Evolutionary conservation across 1,140 invertebrate genomes (phyloP).

Genomic region (Aphelinus atriplicis): DNA sequence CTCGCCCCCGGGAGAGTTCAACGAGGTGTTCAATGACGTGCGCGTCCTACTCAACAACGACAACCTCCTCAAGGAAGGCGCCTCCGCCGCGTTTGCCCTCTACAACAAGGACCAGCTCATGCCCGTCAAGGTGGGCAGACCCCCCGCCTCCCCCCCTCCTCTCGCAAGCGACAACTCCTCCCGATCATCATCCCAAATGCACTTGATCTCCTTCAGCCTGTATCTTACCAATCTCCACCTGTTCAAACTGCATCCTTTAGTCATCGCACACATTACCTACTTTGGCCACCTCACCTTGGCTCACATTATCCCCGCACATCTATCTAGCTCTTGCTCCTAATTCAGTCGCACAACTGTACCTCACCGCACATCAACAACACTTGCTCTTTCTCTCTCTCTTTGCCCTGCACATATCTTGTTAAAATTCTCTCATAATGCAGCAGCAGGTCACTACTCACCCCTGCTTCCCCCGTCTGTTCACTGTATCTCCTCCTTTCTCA

Average conservation of each 20-base stretch:
- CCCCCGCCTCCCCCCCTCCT: too few relatives aligned
- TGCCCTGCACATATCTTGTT: background rate
- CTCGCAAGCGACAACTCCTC: too few relatives aligned
- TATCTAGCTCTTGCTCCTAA: too few relatives aligned
- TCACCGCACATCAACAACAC: background rate
- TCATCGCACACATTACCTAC: too few relatives aligned
- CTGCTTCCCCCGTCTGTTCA: background rate
- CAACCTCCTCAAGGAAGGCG: constrained; percentile 92
- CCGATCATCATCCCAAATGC: too few relatives aligned
- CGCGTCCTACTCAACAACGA: constrained; percentile 96
- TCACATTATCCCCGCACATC: too few relatives aligned
- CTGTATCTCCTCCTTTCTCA: background rate
- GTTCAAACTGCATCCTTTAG: too few relatives aligned
- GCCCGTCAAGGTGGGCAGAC: constrained; percentile 76
- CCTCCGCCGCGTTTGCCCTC: constrained; percentile 93
- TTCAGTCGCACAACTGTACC: too few relatives aligned
- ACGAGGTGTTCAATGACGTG: constrained; percentile 99
- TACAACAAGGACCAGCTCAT: constrained; percentile 99
- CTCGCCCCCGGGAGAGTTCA: constrained; percentile 99
- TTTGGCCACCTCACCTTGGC: too few relatives aligned
- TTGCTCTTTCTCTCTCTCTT: background rate
- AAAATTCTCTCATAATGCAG: background rate
- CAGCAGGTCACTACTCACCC: background rate
- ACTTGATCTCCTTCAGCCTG: too few relatives aligned
- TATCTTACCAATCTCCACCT: too few relatives aligned